Base-by-base conservation (phyloP, 1,140 invertebrate genomes). In the Limonius californicus region DNA sequence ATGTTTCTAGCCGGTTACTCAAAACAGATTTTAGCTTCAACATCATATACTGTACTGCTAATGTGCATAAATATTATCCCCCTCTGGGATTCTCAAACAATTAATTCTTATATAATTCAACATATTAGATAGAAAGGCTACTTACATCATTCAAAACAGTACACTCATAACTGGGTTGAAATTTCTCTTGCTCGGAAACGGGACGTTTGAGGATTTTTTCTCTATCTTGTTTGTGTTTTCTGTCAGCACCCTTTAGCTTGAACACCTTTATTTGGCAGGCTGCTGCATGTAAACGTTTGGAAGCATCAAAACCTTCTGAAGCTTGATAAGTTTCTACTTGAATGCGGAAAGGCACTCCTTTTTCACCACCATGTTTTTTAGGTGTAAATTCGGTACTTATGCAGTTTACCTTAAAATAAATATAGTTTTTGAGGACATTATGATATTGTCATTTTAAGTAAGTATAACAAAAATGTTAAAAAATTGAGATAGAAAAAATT, bases 301-400 rank as follows among this genome's bases (percentile, higher is more conserved):
- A 74, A 66, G 21, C 73, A 74, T 66, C 76, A 67, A 27, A 77
- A 15, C 68, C 77, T 70, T 71, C 78, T 0, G 76, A 65, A 65
- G 85, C 81, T 54, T 88, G 79, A 77, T 85, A 89, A 0, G 91
- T 94, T 80, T 94, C 92, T 55, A 98, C 91, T 78, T 97, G 93
- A 63, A 98, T 89, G 16, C 95, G 84, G 80, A 98, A 98, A 20
- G 95, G 95, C 9, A 98, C 95, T 4, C 95, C 96, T 77, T 98
- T 98, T 77, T 98, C 95, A 2, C 96, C 95, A 20, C 96, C 96
- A 78, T 98, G 96, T 76, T 98, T 98, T 74, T 97, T 97, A 0
- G 94, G 92, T 0, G 96, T 98, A 75, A 98, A 98, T 79, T 98
- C 96, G 1, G 96, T 98, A 63, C 94, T 97, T 62, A 98, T 98